A percentile compares a stretch with the other conserved stretches of the same genome.
Conservation (phyloP, 2,797 vertebrate species). For the Choloepus didactylus region DNA sequence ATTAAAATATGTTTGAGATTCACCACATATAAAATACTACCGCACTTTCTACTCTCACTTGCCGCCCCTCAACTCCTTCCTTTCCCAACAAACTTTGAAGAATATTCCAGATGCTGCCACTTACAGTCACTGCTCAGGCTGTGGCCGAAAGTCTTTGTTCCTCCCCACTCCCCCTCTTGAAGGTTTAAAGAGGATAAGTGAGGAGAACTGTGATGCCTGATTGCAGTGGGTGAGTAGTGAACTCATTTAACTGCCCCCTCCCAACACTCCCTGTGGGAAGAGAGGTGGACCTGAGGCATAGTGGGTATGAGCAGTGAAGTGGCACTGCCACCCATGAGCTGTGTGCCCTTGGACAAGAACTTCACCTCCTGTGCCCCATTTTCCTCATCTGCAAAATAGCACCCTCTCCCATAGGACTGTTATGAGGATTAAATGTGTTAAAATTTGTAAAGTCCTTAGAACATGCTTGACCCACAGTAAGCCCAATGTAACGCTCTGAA, state of each 20-base stretch:
- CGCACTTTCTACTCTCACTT: not conserved
- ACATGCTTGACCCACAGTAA: not conserved
- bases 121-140: accelerated
- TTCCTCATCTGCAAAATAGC: not conserved
- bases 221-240: not conserved
- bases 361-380: not conserved
- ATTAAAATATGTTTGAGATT: conserved; percentile 4
- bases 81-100: not conserved
- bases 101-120: not conserved
- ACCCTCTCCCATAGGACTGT: not conserved
- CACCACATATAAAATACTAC: not conserved
- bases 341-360: not conserved
- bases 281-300: not conserved
- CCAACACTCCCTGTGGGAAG: not conserved
- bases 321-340: not conserved
- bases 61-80: not conserved
- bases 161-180: accelerated
- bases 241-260: not conserved
- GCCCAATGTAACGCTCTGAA: not conserved
- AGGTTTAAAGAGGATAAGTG: not conserved
- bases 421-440: not conserved
- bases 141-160: no score
- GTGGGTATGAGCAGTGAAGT: not conserved
- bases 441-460: not conserved
- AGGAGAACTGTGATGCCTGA: not conserved